Conservation (phyloP, 2,113 vertebrate species). For the Alligator mississippiensis region DNA sequence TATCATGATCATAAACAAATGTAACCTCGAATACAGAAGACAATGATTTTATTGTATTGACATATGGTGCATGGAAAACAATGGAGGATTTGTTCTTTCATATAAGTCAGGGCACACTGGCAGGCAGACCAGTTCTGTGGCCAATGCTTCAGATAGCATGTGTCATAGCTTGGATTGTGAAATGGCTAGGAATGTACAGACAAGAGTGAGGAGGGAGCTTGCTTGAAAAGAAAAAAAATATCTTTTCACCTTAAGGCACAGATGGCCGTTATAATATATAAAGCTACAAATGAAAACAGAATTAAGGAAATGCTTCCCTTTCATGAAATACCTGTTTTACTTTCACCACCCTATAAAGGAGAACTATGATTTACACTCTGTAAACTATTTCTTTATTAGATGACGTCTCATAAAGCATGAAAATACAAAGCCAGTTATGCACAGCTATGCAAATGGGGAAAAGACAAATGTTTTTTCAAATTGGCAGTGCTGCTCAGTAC, state of each 20-base stretch:
- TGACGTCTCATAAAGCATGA: neutral
- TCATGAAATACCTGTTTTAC: neutral
- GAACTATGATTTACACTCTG: neutral
- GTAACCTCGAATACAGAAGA: slow-evolving; percentile 43
- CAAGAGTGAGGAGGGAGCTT: neutral
- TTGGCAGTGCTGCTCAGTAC: accelerated
- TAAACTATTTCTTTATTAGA: accelerated
- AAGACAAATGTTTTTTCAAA: neutral
- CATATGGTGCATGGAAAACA: neutral
- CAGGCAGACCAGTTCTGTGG: neutral
- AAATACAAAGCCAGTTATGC: neutral
- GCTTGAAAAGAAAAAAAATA: neutral
- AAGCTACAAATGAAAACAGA: neutral
- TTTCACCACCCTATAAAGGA: neutral
- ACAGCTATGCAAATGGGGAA: neutral
- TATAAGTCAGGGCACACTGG: neutral
- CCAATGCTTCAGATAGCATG: neutral
- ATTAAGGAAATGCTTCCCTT: neutral
- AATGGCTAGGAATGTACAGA: neutral
- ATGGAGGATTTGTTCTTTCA: slow-evolving; percentile 29
- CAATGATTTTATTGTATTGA: slow-evolving; percentile 57
- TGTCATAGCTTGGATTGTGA: neutral
- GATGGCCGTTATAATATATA: neutral
- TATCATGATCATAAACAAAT: slow-evolving; percentile 60
- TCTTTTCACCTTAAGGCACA: neutral